Conservation (phyloP, 1,140 invertebrate species). For the Drosophila cardini region DNA sequence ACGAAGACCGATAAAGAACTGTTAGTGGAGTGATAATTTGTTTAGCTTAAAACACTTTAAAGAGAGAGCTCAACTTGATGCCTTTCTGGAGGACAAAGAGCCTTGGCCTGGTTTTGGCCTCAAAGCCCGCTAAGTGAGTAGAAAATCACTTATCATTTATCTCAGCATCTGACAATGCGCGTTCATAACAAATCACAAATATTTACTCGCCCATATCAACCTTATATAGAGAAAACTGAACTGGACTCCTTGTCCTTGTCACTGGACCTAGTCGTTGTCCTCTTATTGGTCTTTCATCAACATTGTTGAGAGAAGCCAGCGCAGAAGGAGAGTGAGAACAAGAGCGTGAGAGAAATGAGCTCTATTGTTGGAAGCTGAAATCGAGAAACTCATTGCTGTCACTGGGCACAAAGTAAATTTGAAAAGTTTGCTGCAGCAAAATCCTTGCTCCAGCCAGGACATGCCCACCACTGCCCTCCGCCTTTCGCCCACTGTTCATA, state of each 20-base stretch:
- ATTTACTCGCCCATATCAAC: conserved; percentile 81
- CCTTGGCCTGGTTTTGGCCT: neutral
- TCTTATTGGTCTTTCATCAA: conserved; percentile 81
- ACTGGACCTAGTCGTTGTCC: conserved; percentile 35
- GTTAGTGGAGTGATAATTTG: neutral
- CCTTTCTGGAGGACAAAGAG: neutral
- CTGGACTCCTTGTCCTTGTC: conserved; percentile 21
- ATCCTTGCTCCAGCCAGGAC: conserved; percentile 57
- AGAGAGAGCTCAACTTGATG: neutral
- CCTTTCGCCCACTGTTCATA: conserved; percentile 12
- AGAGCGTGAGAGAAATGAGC: neutral
- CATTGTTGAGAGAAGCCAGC: conserved; percentile 2
- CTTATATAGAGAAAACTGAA: conserved; percentile 48
- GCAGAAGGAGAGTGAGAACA: conserved; percentile 22
- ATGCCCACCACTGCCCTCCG: conserved; percentile 12
- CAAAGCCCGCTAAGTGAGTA: conserved; percentile 51
- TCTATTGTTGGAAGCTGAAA: conserved; percentile 46
- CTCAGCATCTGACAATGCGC: conserved; percentile 46
- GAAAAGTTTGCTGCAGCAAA: conserved; percentile 75
- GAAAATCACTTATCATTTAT: conserved; percentile 83
- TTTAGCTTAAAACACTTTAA: neutral
- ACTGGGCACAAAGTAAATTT: conserved; percentile 69
- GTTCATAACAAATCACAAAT: conserved; percentile 83
- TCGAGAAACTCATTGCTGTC: conserved; percentile 82
- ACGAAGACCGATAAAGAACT: neutral